phyloP scores from a whole-genome alignment of 2,888 invertebrate species.

The Drosophila mulleri region DNA sequence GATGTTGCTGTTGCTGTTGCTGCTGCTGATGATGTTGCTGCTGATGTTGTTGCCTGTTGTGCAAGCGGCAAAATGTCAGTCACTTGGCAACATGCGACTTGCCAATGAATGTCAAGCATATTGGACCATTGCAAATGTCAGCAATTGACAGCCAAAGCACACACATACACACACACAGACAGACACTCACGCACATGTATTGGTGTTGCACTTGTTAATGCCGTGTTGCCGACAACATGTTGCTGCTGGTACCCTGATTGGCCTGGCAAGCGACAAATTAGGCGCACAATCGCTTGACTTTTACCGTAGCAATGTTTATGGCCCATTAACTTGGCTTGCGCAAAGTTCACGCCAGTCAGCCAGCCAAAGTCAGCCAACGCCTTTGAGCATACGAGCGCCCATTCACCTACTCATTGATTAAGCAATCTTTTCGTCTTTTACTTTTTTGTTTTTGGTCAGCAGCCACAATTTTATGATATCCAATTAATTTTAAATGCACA shows the following conservation, averaged over 20 bases:
- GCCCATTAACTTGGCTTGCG: conserved; percentile 63
- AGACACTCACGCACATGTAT: background rate
- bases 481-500: conserved; percentile 73
- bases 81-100: conserved; percentile 74
- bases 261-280: conserved; percentile 77
- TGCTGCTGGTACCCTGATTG: conserved; percentile 66
- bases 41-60: conserved; percentile 54
- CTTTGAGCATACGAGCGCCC: conserved; percentile 36
- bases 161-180: conserved; percentile 37
- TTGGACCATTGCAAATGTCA: conserved; percentile 77
- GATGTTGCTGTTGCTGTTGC: conserved; percentile 39
- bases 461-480: conserved; percentile 63
- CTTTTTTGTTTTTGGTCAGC: conserved; percentile 19
- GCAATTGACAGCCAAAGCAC: conserved; percentile 68
- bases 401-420: conserved; percentile 61
- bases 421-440: conserved; percentile 58
- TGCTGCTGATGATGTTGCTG: conserved; percentile 40
- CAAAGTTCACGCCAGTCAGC: conserved; percentile 54
- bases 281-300: conserved; percentile 72
- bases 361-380: conserved; percentile 56
- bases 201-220: conserved; percentile 62
- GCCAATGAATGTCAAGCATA: conserved; percentile 76
- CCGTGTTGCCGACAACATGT: conserved; percentile 63
- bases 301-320: conserved; percentile 67
- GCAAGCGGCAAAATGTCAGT: conserved; percentile 77